Base-by-base conservation (phyloP, 2,797 vertebrate species). In the Nyctalus aviator region DNA sequence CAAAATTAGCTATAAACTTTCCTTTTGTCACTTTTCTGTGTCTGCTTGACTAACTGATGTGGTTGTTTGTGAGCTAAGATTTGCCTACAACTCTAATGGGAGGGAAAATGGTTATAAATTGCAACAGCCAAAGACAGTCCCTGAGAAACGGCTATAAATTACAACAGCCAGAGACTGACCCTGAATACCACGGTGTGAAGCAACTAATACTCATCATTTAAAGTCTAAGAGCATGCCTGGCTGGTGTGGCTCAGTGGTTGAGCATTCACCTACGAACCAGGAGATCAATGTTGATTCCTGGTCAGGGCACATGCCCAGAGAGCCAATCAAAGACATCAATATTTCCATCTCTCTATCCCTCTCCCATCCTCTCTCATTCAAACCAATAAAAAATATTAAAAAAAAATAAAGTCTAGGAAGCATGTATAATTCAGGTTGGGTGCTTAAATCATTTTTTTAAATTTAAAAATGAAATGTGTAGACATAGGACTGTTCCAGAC, bases 1-100 rank as follows among this genome's bases (percentile, higher is more conserved):
- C 57, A 95, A 97, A 97, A 96, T 97, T 96, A 97, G 69, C 89
- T 69, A 79, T 96, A 93, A 97, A 94, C 92, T 91, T 97, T 95
- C 30, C 55, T 95, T 89, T 92, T 97, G 81, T 86, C 91, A 97
- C 72, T 95, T 96, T 81, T 95, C 69, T 90, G 57, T 77, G 5
- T 73, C 77, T 94, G 32, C 68, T 91, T 95, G 85, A 82, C 90
- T 97, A 97, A 78, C 23, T 90, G 76, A 91, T 96, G 91, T 83
- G 77, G 90, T 73, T 23, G 5, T 90, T 87, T 91, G 81, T 83
- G 44, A 92, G 88, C 93, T 87, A 96, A 76, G 94, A 96, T 95
- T 97, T 96, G 79, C 12, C 0, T 85, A 92, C n/a, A 77, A 13
- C 88, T 94, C 92, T 84, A 94, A 81, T 50, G 23, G 53, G 83